These are phyloP conservation scores for Ophioninae sp. DNA, from an alignment of 2,888 invertebrate genomes.

Conservation along the genomic window DNA sequence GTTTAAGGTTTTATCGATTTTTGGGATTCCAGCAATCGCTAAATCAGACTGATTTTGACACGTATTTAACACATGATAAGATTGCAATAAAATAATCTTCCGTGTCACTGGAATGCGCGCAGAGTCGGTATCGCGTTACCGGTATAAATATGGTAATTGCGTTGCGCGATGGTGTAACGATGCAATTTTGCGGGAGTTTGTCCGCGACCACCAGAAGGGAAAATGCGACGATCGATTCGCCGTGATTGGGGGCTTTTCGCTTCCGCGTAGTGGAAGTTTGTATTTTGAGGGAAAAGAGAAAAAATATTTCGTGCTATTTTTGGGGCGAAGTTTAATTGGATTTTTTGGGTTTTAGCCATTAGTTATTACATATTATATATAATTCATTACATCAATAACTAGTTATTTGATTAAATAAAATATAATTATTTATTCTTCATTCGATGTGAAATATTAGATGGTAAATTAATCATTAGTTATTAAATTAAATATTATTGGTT, in stretches of 20 bases:
- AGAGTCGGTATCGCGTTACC: slow-evolving; percentile 3
- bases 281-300: background rate
- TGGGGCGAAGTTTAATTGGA: too few species aligned
- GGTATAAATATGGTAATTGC: background rate
- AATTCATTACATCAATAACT: too few species aligned
- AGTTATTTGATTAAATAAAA: too few species aligned
- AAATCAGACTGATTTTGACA: background rate
- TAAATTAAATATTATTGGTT: too few species aligned
- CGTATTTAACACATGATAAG: background rate
- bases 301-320: background rate
- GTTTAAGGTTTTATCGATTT: slow-evolving; percentile 37
- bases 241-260: background rate
- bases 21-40: background rate
- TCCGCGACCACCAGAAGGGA: background rate
- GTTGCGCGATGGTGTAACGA: background rate
- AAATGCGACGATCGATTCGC: background rate
- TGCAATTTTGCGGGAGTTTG: background rate
- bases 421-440: too few species aligned
- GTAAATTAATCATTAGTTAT: too few species aligned
- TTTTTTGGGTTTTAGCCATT: too few species aligned
- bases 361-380: too few species aligned
- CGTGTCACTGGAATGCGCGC: background rate
- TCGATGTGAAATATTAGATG: too few species aligned
- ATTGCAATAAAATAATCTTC: slow-evolving; percentile 1
- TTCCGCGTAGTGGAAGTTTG: background rate